Percentiles rank a stretch among this genome's conserved stretches.
phyloP scores from a whole-genome alignment of 2,113 vertebrate species.

The Odocoileus hemionus region DNA sequence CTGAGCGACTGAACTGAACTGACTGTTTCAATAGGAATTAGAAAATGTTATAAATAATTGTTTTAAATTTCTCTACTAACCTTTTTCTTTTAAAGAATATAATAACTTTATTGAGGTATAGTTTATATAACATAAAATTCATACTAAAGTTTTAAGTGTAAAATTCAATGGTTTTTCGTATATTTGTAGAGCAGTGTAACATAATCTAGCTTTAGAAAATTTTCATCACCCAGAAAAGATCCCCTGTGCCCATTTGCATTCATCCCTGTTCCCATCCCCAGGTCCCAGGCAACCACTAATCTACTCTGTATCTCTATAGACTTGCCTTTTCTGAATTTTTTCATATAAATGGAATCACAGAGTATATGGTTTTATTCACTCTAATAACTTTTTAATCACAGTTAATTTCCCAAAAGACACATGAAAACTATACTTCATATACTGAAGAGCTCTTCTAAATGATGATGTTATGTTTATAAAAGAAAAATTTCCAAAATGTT shows the following conservation, averaged over 20 bases:
- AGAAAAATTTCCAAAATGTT: slow-evolving; percentile 10
- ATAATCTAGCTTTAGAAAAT: neutral
- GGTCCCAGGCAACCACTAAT: neutral
- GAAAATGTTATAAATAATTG: neutral
- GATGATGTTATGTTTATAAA: slow-evolving; percentile 7
- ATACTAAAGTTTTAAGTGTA: neutral
- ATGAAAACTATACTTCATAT: neutral
- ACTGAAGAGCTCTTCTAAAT: neutral
- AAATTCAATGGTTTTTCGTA: neutral
- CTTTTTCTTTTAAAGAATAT: neutral
- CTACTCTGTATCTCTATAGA: slow-evolving; percentile 5
- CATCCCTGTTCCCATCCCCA: neutral
- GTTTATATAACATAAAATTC: neutral
- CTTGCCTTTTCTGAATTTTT: slow-evolving; percentile 13
- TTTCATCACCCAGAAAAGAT: neutral
- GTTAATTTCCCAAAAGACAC: slow-evolving; percentile 41
- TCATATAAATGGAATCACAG: neutral
- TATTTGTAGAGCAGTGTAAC: neutral
- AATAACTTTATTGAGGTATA: neutral
- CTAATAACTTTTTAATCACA: slow-evolving; percentile 37
- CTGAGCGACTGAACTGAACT: neutral
- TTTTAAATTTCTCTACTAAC: neutral
- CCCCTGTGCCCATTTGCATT: neutral
- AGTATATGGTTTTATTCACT: slow-evolving; percentile 28
- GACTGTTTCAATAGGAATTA: neutral